Base-by-base conservation (phyloP, 2,888 invertebrate genomes). In the Miltochrista miniata region DNA sequence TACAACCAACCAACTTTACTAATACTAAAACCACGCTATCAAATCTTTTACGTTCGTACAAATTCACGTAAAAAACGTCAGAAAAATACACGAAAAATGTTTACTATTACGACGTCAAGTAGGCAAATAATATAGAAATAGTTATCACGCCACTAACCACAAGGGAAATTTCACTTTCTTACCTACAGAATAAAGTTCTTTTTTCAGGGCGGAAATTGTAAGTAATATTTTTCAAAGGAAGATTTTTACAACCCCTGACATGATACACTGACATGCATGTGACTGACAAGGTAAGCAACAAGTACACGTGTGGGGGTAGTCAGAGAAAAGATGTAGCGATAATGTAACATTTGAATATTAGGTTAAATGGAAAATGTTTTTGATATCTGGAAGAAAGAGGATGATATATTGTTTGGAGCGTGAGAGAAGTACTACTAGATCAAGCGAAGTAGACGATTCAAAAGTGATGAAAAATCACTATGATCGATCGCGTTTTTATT, bases 41-140 rank as follows among this genome's bases (percentile, higher is more conserved):
- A 36, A 45, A 48, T 35, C 9, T 18, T 43, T 33, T 18, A 45
- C 29, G 2, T 37, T 14, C 36, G 29, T 14, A 15, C 33, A 34
- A 40, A 40, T 47, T 24, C 42, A 42, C 15, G 66, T 67, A 71
- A 74, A 72, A 74, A 64, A 31, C 31, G 59, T 62, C 59, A 54
- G 56, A 62, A 61, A 68, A 64, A 68, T 62, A 59, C 60, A 56
- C 56, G 18, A 34, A 48, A 65, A 57, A 68, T 64, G 66, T 68
- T 71, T 11, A 65, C 69, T 70, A 68, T 72, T 67, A 72, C 70
- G 47, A 62, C 59, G 54, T 69, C 62, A 65, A 71, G 69, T 72
- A 62, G 59, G 64, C 72, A 75, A 74, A 75, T 75, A 73, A 11
- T 11, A 18, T 7, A 10, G 11, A 10, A 39, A 49, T 49, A 49